Percentiles rank a stretch among this genome's conserved stretches.
Conservation (phyloP, 2,797 vertebrate genomes). For the Mycteria americana region DNA sequence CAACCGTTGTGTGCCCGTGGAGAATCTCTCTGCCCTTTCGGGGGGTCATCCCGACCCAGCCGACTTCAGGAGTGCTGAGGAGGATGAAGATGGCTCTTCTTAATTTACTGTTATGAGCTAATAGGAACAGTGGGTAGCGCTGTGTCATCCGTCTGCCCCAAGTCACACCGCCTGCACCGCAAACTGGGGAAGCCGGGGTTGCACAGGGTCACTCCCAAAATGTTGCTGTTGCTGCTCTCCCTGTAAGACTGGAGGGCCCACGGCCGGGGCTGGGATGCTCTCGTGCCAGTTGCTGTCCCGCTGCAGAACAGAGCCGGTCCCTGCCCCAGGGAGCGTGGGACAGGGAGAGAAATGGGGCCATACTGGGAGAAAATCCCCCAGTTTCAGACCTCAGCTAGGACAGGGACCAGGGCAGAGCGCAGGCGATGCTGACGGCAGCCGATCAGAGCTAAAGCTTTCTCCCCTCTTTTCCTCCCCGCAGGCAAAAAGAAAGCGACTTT, state of each 20-base stretch:
- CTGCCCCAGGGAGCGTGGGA: background rate
- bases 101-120: background rate
- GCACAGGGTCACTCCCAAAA: background rate
- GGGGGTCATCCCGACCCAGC: background rate
- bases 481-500: conserved; percentile 99
- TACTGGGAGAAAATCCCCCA: background rate
- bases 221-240: background rate
- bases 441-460: background rate
- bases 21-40: accelerated
- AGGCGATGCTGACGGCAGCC: accelerated
- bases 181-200: background rate
- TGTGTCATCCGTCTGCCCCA: background rate
- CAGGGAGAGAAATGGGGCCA: background rate
- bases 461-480: conserved; percentile 65
- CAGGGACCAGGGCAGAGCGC: background rate
- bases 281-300: accelerated
- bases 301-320: background rate
- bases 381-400: background rate
- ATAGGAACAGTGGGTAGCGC: background rate
- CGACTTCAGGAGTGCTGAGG: background rate
- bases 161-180: accelerated
- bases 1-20: background rate
- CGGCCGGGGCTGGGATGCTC: background rate
- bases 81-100: background rate
- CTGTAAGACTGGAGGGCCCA: background rate